Conservation (phyloP, 2,797 vertebrate species). For the Nasua narica region DNA sequence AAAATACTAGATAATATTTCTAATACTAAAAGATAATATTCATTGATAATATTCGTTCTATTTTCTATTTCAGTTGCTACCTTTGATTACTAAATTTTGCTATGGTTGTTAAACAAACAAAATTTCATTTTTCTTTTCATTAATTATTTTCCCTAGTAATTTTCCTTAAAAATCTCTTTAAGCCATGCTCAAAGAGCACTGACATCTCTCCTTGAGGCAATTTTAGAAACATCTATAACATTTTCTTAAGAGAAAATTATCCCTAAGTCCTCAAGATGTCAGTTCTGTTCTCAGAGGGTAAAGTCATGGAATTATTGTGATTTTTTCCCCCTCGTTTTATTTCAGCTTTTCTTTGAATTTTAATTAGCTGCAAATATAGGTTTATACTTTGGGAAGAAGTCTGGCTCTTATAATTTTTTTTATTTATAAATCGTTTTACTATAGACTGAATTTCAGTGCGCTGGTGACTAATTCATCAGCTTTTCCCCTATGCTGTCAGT, state of each 20-base stretch:
- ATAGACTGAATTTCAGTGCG: neutral
- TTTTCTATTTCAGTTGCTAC: neutral
- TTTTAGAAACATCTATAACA: neutral
- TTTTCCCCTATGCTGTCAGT: neutral
- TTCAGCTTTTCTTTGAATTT: neutral
- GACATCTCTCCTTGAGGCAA: neutral
- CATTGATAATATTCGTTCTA: too few species aligned
- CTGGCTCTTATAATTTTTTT: constrained; percentile 11
- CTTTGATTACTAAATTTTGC: neutral
- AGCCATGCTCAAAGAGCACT: neutral
- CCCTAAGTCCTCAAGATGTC: neutral
- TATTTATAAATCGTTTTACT: neutral
- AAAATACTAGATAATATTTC: neutral
- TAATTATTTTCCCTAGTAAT: neutral
- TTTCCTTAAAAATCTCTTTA: neutral
- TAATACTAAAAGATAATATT: neutral
- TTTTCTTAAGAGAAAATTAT: neutral
- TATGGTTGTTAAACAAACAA: neutral
- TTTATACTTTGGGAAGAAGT: neutral
- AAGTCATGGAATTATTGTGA: neutral
- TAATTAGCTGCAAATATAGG: neutral
- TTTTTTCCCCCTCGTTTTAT: neutral
- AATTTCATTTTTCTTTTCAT: neutral
- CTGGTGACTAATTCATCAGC: constrained; percentile 11
- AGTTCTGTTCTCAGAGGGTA: neutral